phyloP scores from a whole-genome alignment of 2,888 invertebrate genomes.

The Tolmerus cingulatus region DNA sequence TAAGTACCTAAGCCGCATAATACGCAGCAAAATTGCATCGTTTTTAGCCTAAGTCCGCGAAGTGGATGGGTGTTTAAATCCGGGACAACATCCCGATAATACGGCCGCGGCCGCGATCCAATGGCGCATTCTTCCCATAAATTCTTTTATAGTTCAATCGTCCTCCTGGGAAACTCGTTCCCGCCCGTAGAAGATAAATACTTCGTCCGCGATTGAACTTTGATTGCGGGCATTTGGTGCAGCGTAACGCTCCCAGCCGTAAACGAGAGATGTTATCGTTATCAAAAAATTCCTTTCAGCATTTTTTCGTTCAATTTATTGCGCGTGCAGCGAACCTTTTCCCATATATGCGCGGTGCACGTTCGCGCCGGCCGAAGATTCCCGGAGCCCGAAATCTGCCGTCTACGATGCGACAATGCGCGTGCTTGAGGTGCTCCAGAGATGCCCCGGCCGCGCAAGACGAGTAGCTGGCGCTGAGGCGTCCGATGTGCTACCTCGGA shows the following conservation, averaged over 20 bases:
- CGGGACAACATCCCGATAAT: not conserved
- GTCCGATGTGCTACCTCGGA: not conserved
- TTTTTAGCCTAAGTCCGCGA: not conserved
- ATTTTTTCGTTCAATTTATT: conserved; percentile 10
- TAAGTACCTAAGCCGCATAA: not conserved
- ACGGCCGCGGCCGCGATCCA: not conserved
- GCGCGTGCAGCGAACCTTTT: conserved; percentile 2
- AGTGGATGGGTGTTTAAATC: not conserved
- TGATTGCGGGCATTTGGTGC: not conserved
- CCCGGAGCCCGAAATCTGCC: not conserved
- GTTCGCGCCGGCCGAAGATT: not conserved
- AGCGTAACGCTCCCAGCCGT: not conserved
- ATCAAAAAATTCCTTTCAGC: conserved; percentile 16
- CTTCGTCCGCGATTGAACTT: not conserved
- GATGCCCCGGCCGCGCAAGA: not conserved
- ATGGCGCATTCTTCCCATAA: not conserved
- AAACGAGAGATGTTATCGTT: conserved; percentile 10
- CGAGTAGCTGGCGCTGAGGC: not conserved
- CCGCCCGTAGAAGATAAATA: not conserved
- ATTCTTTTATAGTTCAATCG: not conserved
- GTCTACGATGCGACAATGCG: not conserved
- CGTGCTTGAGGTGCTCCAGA: conserved; percentile 1
- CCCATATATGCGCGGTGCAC: not conserved
- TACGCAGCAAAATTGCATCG: not conserved
- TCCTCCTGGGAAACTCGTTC: not conserved